These are phyloP conservation scores for Radopholus similis DNA, from an alignment of 1,140 invertebrate genomes.

Conservation along the genomic window DNA sequence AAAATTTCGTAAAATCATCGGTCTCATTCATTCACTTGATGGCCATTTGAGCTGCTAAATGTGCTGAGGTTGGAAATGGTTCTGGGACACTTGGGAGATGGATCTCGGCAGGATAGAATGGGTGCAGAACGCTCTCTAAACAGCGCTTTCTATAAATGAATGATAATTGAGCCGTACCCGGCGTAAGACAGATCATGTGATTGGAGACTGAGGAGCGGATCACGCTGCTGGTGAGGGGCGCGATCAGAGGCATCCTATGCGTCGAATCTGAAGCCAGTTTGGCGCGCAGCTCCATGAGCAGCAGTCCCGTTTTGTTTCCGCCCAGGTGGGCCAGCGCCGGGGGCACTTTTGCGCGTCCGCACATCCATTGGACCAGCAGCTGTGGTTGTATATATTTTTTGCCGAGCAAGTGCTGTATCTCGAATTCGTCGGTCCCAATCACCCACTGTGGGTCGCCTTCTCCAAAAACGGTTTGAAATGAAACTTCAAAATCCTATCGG, in stretches of 20 bases:
- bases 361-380: slow-evolving; percentile 49
- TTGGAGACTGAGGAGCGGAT: slow-evolving; percentile 35
- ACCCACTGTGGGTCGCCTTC: slow-evolving; percentile 44
- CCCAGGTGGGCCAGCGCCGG: slow-evolving; percentile 41
- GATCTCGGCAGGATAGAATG: slow-evolving; percentile 55
- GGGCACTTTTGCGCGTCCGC: slow-evolving; percentile 35
- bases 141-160: no score
- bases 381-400: slow-evolving; percentile 49
- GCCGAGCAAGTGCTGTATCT: slow-evolving; percentile 54
- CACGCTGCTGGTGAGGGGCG: slow-evolving; percentile 28
- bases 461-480: background rate
- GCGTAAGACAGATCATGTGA: slow-evolving; percentile 58
- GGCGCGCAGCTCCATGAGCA: slow-evolving; percentile 55
- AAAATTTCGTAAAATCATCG: background rate
- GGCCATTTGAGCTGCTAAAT: slow-evolving; percentile 51
- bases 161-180: no score
- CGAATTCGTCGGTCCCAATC: slow-evolving; percentile 44
- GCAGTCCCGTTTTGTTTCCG: slow-evolving; percentile 50
- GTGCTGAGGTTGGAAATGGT: slow-evolving; percentile 40
- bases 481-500: background rate
- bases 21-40: slow-evolving; percentile 38
- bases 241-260: slow-evolving; percentile 50
- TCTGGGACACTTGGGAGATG: slow-evolving; percentile 7
- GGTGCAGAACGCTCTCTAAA: slow-evolving; percentile 57
- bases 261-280: slow-evolving; percentile 38